Conservation (phyloP, 2,888 invertebrate genomes). For the Cheilosia scutellata region DNA sequence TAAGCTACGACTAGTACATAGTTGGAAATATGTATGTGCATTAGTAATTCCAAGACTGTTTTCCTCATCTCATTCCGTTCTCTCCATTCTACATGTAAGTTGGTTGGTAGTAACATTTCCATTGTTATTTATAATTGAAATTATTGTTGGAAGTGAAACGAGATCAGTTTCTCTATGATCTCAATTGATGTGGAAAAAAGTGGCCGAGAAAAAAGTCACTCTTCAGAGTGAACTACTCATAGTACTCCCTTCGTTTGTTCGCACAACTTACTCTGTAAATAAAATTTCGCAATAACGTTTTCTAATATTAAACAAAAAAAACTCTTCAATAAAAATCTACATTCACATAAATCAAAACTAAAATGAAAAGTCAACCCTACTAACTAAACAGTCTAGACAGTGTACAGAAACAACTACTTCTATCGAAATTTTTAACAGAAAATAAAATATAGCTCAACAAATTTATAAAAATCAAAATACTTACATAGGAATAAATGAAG, state of each 20-base stretch:
- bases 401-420: constrained; percentile 42
- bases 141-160: too few relatives aligned
- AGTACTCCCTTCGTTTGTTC: background rate
- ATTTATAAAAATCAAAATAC: constrained; percentile 43
- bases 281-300: constrained; percentile 18
- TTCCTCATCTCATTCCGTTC: too few relatives aligned
- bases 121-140: too few relatives aligned
- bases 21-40: too few relatives aligned
- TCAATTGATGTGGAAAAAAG: too few relatives aligned
- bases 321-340: too few relatives aligned
- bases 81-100: too few relatives aligned
- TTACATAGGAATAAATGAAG: constrained; percentile 27
- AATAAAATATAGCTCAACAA: constrained; percentile 41
- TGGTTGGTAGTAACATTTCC: too few relatives aligned
- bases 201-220: too few relatives aligned
- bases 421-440: constrained; percentile 22
- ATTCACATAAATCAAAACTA: constrained; percentile 8
- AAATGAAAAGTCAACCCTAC: constrained; percentile 17
- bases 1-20: too few relatives aligned
- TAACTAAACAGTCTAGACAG: constrained; percentile 19
- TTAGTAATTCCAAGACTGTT: too few relatives aligned
- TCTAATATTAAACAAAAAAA: background rate
- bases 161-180: too few relatives aligned
- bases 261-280: constrained; percentile 22
- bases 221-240: background rate